Evolutionary conservation across 1,140 invertebrate species (phyloP), one percentile per base, ranked within the genome.

Genomic region (Camponotus vicinus): DNA sequence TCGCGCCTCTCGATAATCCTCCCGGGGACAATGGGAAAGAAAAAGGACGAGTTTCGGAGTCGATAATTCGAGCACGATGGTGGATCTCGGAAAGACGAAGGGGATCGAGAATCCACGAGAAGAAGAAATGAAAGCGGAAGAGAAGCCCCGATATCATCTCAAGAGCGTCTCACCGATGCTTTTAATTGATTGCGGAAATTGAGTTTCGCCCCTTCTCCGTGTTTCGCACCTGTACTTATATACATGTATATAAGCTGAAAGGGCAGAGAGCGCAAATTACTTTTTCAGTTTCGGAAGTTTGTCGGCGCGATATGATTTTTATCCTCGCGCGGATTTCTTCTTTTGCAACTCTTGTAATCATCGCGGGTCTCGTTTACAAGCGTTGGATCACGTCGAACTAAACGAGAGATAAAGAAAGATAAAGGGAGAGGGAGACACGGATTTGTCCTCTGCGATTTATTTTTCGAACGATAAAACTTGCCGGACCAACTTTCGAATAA

Each of bases 391-490:
- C 27, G 37, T 52, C 34, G 21, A 27, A 7, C 18, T 15, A 64
- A 15, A 8, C 27, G 49, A 76, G 9, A 63, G 42, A 45, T 9
- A 34, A 18, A 45, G 27, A 49, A 27, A 55, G 15, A 69, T 27
- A 18, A 5, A 42, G n/a, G 49, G 1, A 13, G 73, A 13, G 15
- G 8, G 34, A 13, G 37, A 40, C 15, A 27, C 32, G 73, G 59
- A 85, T 85, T 85, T 85, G 75, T 85, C 82, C 66, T 85, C 66
- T 55, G 49, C 75, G 69, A 85, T 85, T 85, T 85, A 85, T 85
- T 85, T 52, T 63, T 75, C 52, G n/a, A 55, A 32, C 67, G 59
- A 88, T 88, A 88, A 89, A 88, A 89, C 52, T 88, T 79, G 13
- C 18, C 32, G 49, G 45, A 32, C 67, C 11, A 42, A 85, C 59